Percentiles rank a stretch among this genome's conserved stretches.
phyloP scores from a whole-genome alignment of 2,797 vertebrate genomes.

The Phaenicophaeus curvirostris region DNA sequence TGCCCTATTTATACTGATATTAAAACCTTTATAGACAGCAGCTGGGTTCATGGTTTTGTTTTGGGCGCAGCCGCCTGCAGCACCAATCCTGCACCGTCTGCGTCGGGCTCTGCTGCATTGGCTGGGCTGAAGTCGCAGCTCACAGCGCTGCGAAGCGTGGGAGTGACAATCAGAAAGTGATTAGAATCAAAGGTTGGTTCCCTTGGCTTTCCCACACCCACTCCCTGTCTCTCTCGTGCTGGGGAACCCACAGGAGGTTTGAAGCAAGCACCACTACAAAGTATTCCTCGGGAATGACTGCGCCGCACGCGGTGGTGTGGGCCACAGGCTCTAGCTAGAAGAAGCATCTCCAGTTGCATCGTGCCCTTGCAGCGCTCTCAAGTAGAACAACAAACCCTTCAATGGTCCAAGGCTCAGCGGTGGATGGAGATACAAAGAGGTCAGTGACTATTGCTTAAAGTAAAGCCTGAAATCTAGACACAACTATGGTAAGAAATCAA shows the following conservation, averaged over 20 bases:
- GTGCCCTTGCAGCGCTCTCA: background rate
- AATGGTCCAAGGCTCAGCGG: background rate
- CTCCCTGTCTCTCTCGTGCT: background rate
- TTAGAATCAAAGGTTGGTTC: background rate
- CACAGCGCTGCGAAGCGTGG: background rate
- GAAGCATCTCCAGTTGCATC: background rate
- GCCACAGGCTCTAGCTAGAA: background rate
- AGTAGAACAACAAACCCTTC: background rate
- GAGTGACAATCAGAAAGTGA: background rate
- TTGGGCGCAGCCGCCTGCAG: background rate
- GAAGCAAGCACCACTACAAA: background rate
- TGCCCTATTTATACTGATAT: conserved; percentile 85
- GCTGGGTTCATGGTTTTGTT: background rate
- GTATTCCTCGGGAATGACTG: background rate
- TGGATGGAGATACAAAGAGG: background rate
- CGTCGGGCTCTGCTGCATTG: background rate
- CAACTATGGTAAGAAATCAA: background rate
- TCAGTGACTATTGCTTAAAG: background rate
- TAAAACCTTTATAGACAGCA: conserved; percentile 80
- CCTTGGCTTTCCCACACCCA: background rate
- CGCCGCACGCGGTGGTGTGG: background rate
- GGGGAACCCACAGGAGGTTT: background rate
- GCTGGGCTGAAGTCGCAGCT: background rate
- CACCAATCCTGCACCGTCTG: background rate
- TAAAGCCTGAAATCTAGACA: background rate